Conservation (phyloP, 2,797 vertebrate genomes). For the Pseudotriccus pelzelni region DNA sequence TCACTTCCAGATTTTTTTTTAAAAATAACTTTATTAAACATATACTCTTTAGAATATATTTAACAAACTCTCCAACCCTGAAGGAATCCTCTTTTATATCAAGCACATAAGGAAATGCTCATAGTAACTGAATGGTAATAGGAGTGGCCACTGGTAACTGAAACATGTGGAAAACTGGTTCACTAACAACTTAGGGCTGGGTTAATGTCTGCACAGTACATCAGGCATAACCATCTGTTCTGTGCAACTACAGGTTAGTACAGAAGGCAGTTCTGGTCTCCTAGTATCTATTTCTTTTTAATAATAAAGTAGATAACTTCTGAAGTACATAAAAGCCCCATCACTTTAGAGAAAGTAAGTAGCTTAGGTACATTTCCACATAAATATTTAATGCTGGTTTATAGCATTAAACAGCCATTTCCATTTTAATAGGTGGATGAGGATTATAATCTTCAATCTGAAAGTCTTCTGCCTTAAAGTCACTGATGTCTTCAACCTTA, state of each 20-base stretch:
- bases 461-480: constrained; percentile 91
- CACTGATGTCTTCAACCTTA: constrained; percentile 84
- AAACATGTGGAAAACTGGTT: neutral
- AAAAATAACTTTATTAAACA: constrained; percentile 50
- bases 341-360: neutral
- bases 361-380: neutral
- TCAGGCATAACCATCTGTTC: neutral
- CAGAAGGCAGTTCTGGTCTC: neutral
- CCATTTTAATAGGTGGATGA: constrained; percentile 93
- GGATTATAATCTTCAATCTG: constrained; percentile 90
- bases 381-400: neutral
- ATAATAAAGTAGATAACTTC: neutral
- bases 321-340: neutral
- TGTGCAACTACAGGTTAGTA: neutral
- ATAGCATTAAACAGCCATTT: constrained; percentile 88
- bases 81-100: neutral
- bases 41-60: neutral
- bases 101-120: neutral
- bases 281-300: neutral
- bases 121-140: neutral
- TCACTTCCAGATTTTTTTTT: neutral
- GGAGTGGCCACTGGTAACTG: neutral
- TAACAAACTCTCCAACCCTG: neutral
- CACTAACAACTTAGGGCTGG: neutral
- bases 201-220: neutral